Evolutionary conservation across 2,888 invertebrate genomes (phyloP), one percentile per base, ranked within the genome.

Genomic region (Dynastes grantii): DNA sequence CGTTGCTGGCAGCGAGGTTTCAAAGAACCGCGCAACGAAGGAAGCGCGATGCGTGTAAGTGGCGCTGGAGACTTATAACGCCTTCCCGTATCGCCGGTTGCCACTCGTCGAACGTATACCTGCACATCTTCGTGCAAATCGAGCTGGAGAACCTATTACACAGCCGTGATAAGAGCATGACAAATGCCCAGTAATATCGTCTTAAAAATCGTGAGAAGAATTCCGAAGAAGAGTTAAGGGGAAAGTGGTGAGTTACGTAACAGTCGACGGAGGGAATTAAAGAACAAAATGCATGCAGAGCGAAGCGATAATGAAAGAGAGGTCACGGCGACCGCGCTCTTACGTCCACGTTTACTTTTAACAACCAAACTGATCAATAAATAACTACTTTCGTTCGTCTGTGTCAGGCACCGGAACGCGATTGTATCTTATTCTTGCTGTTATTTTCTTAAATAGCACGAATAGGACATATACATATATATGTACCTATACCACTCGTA

Each of bases 301-400:
- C 81, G 79, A 76, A 80, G 79, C 81, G 79, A 81, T 83, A 81
- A 79, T 79, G 80, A 79, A 80, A 79, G 77, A 68, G 80, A 81
- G 82, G 82, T 81, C 83, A 83, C 79, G 78, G 82, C 82, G 82
- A 78, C 82, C 82, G 81, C 82, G 82, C 81, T 81, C 80, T 82
- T 80, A 73, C 78, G 68, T 75, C 79, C 77, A 76, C 78, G 58
- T 81, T 81, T 79, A 80, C 80, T 80, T 79, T 79, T 76, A 80
- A 78, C 80, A 79, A 78, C 79, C 80, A 80, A 82, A 82, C 81
- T 81, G 81, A 82, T 83, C 82, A 80, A 83, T 83, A 82, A 81
- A 83, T 82, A 81, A 81, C 81, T 81, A 81, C 81, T 81, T 83
- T 83, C 79, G 78, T 80, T 81, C 80, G 81, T 81, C 76, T 82